Percentiles rank a stretch among this genome's conserved stretches.
phyloP scores from a whole-genome alignment of 2,113 vertebrate species.

The Etheostoma spectabile region DNA sequence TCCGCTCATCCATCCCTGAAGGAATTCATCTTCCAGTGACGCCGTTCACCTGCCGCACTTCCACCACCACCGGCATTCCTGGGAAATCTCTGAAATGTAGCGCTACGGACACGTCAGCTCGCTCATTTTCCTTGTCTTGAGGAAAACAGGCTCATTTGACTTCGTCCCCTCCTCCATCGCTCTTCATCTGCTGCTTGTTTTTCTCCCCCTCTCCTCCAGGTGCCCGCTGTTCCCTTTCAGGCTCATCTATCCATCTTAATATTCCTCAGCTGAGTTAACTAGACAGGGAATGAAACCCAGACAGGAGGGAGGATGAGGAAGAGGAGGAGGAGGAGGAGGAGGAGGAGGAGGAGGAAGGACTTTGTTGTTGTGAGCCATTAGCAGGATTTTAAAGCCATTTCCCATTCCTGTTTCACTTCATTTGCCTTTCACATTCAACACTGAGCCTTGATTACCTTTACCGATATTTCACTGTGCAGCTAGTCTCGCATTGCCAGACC shows the following conservation, averaged over 20 bases:
- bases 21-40: background rate
- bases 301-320: background rate
- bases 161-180: slow-evolving; percentile 14
- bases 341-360: background rate
- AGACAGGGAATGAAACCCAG: slow-evolving; percentile 2
- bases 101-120: background rate
- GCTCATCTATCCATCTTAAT: slow-evolving; percentile 47
- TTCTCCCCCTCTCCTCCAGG: background rate
- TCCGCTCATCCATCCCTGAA: background rate
- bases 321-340: background rate
- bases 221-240: background rate
- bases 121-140: background rate
- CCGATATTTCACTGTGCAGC: slow-evolving; percentile 1
- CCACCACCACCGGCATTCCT: background rate
- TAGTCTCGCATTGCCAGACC: too few species aligned
- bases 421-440: background rate
- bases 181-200: slow-evolving; percentile 4
- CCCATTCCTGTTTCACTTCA: background rate
- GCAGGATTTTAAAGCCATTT: background rate
- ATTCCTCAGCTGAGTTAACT: background rate
- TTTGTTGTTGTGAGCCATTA: background rate
- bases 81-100: background rate
- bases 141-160: background rate
- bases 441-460: background rate
- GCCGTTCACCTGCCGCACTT: background rate